phyloP scores from a whole-genome alignment of 2,888 invertebrate genomes.

The Cheilosia urbana region DNA sequence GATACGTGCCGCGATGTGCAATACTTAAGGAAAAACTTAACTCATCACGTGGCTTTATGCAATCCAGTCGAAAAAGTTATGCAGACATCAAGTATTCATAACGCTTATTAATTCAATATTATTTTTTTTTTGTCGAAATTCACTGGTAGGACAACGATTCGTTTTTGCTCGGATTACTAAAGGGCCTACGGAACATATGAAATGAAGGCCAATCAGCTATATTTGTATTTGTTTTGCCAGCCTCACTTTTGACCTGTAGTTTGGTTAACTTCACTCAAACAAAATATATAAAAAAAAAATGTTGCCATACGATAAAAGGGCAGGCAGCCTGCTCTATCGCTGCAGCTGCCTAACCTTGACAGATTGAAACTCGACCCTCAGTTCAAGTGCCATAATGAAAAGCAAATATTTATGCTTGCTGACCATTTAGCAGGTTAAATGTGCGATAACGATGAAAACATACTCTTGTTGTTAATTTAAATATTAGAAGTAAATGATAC shows the following conservation, averaged over 20 bases:
- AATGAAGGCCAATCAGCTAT: conserved; percentile 30
- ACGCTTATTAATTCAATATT: conserved; percentile 58
- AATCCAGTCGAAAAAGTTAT: conserved; percentile 50
- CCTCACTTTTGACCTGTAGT: conserved; percentile 19
- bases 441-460: background rate
- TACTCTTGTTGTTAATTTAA: too few species aligned
- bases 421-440: conserved; percentile 17
- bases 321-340: background rate
- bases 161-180: conserved; percentile 19
- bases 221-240: conserved; percentile 10
- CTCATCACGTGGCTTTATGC: conserved; percentile 51
- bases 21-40: conserved; percentile 19
- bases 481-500: too few species aligned
- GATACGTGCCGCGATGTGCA: conserved; percentile 19
- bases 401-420: conserved; percentile 23
- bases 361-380: conserved; percentile 15
- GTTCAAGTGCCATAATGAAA: conserved; percentile 17
- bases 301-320: conserved; percentile 7
- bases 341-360: background rate
- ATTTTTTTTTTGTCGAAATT: conserved; percentile 47
- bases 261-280: conserved; percentile 12
- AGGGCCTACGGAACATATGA: conserved; percentile 18
- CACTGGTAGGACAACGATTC: conserved; percentile 2
- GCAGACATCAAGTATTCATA: conserved; percentile 59
- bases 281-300: background rate